A percentile compares a stretch with the other conserved stretches of the same genome.
phyloP scores from a whole-genome alignment of 2,113 vertebrate species.

The Peromyscus leucopus region DNA sequence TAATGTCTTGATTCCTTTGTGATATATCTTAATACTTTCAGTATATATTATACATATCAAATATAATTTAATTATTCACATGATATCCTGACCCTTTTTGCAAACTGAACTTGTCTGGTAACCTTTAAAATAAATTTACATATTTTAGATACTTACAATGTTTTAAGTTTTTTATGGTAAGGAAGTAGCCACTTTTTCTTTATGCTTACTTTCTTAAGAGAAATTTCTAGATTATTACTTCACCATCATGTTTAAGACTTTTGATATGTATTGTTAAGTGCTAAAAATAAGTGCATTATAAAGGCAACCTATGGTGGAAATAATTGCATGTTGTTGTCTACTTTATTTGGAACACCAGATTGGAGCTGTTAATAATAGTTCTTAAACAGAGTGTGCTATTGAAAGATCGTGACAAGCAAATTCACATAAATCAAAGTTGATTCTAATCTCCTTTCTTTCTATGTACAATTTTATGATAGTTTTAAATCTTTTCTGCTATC shows the following conservation, averaged over 20 bases:
- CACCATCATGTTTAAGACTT: slow-evolving; percentile 30
- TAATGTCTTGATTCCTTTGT: not conserved
- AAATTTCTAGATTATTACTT: slow-evolving; percentile 27
- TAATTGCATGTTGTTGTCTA: slow-evolving; percentile 74
- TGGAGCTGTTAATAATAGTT: slow-evolving; percentile 76
- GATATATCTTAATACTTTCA: not conserved
- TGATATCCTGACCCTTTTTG: not conserved
- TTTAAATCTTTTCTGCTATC: not conserved
- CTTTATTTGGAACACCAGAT: slow-evolving; percentile 74
- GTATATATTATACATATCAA: not conserved
- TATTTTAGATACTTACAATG: not conserved
- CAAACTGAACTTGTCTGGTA: not conserved
- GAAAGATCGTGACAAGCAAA: slow-evolving; percentile 63
- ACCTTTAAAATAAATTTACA: not conserved
- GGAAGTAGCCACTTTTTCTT: not conserved
- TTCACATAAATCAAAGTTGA: slow-evolving; percentile 12
- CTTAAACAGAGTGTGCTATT: slow-evolving; percentile 62
- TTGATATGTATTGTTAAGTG: slow-evolving; percentile 61
- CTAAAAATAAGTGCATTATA: slow-evolving; percentile 70
- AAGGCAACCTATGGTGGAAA: slow-evolving; percentile 67
- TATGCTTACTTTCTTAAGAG: not conserved
- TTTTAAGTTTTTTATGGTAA: slow-evolving; percentile 15
- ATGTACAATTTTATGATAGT: not conserved
- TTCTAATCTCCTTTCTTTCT: not conserved
- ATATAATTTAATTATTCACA: not conserved